Conservation (phyloP, 2,888 invertebrate species). For the Drosophila putrida region DNA sequence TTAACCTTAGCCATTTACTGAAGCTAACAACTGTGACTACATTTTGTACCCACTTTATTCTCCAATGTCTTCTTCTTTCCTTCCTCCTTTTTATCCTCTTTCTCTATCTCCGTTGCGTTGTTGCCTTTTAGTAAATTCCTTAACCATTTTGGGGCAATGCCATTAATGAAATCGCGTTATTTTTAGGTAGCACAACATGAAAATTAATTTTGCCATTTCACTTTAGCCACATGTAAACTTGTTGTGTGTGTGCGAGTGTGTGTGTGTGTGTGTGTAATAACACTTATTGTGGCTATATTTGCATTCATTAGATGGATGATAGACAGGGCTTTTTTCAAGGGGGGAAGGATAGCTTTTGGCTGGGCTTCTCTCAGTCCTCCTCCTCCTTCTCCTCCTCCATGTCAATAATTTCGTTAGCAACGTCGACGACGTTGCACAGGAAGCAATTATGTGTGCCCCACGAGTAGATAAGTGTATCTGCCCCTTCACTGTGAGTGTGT, state of each 20-base stretch:
- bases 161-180: constrained; percentile 62
- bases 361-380: background rate
- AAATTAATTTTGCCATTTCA: constrained; percentile 63
- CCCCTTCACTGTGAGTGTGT: constrained; percentile 18
- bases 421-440: constrained; percentile 48
- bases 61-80: background rate
- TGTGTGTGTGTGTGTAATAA: constrained; percentile 38
- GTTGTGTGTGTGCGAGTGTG: constrained; percentile 1
- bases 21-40: constrained; percentile 22
- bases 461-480: constrained; percentile 29
- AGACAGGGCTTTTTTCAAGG: constrained; percentile 24
- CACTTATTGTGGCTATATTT: constrained; percentile 59
- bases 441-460: constrained; percentile 66
- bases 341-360: background rate
- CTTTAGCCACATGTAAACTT: constrained; percentile 33
- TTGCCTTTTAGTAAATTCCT: constrained; percentile 3
- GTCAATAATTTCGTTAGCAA: constrained; percentile 69
- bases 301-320: constrained; percentile 65
- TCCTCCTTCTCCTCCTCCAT: too few relatives aligned
- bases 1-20: constrained; percentile 2
- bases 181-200: constrained; percentile 60
- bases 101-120: background rate
- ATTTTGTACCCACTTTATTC: constrained; percentile 24
- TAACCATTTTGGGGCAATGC: constrained; percentile 27
- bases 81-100: background rate